Base-by-base conservation (phyloP, 2,797 vertebrate species). In the Channallabes apus region DNA sequence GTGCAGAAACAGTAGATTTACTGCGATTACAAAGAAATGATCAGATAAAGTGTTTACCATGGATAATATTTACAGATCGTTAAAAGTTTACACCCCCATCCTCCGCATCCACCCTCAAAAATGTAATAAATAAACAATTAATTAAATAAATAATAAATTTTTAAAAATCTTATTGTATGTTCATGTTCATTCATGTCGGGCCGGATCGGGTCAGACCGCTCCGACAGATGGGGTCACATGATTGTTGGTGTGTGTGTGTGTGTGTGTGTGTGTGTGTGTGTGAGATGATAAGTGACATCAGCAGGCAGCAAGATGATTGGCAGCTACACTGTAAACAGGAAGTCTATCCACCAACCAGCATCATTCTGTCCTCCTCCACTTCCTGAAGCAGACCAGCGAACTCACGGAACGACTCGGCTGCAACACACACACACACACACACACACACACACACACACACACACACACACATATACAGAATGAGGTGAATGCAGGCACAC, bases 371-470 rank as follows among this genome's bases (percentile, higher is more conserved):
- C 1, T 97, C 94, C 91, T 99, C 98, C 84, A 97, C 97, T 92
- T 99, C 97, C 0, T 97, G 97, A 79, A 99, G 94, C 79, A 99
- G 94, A 85, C 96, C 97, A 0, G 98, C 96, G 22, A 99, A 99
- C 93, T 99, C 98, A 90, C 97, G 97, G 90, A 99, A 99, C 29
- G 98, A 99, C 91, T 98, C 96, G 0, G 98, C 98, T 99, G 91
- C 83, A 90, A n/a, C 8, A 73, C 86, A 85, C 84, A 87, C 67
- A 86, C 56, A 69, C 67, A 80, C 51, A 27, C 4, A 85, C 58
- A 6, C 7, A 73, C 78, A 87, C n/a, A n/a, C n/a, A n/a, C n/a
- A n/a, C n/a, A n/a, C n/a, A n/a, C n/a, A n/a, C n/a, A n/a, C n/a
- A n/a, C n/a, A n/a, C n/a, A n/a, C 64, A 27, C 86, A 83, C 22